Conservation (phyloP, 1,140 invertebrate species). For the Macrobrachium rosenbergii region DNA sequence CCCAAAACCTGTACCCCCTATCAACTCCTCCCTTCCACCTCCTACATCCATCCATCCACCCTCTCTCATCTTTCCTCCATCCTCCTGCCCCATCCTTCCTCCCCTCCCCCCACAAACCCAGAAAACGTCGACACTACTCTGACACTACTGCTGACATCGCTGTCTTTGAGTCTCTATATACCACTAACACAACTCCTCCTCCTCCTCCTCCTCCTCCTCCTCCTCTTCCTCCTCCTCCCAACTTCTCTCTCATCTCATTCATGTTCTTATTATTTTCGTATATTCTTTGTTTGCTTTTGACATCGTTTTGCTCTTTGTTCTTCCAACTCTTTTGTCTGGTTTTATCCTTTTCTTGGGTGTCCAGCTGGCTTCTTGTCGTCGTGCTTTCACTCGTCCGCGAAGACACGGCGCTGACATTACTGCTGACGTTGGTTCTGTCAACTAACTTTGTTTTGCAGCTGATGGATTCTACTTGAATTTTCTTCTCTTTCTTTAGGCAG, state of each 20-base stretch:
- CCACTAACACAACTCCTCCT: not conserved
- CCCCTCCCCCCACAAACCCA: not conserved
- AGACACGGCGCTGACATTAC: no score
- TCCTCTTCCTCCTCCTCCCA: not conserved
- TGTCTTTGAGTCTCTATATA: no score
- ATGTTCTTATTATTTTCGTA: not conserved
- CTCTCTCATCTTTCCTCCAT: no score
- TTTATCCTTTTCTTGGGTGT: not conserved
- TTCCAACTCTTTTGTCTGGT: not conserved
- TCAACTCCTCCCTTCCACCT: no score
- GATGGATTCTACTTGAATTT: no score
- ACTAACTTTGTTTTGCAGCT: no score
- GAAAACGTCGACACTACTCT: slow-evolving; percentile 14
- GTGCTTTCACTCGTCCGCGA: not conserved
- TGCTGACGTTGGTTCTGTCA: no score
- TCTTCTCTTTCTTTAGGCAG: no score
- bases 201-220: not conserved
- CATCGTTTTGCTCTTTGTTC: not conserved
- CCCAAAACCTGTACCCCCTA: no score
- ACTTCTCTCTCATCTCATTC: not conserved
- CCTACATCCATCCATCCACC: no score
- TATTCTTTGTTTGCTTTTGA: not conserved
- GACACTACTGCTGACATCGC: slow-evolving; percentile 12
- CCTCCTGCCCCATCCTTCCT: no score
- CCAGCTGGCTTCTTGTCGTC: not conserved